Evolutionary conservation across 53 echinoderm and acorn worm genomes (phyloP), one percentile per base, ranked within the genome.

Genomic region (Zoroaster sp.): DNA sequence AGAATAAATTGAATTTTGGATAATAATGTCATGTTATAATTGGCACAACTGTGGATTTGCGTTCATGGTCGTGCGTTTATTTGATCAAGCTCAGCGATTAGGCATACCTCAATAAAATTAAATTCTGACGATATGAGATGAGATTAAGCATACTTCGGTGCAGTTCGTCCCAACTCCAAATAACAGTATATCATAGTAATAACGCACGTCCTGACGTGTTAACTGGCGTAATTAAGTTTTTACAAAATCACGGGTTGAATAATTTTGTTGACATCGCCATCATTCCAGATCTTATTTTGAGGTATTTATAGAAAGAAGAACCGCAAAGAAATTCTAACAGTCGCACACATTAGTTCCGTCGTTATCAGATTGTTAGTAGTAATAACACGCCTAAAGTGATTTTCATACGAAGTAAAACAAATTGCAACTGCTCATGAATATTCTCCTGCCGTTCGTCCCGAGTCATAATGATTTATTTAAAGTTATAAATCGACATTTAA

Each of bases 71-170:
- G 63, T 59, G 63, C 63, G 2, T 85, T 85, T 69, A 85, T 85
- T 85, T 85, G 85, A 85, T 85, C 71, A 21, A 34, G 85, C 70
- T 51, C 18, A 37, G 85, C 71, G 85, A 85, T 85, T 85, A 85
- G 52, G 31, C 67, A 66, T 69, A 66, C 69, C 46, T 85, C 71
- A 85, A 71, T 85, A 47, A 85, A 71, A 85, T 46, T 70, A 85
- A 85, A 69, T 66, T 85, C 35, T 47, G 85, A 70, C 71, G 85
- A 78, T 78, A 53, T 55, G 55, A 85, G 69, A 71, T 40, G 47
- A 9, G 40, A 85, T 85, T 85, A 85, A 1, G 36, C 43, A 11
- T 51, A 85, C 71, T 51, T 36, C 70, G 70, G 35, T 71, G 85
- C 12, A 11, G 41, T 66, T 81, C 55, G 21, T 37, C 10, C 8